Conservation (phyloP, 2,797 vertebrate species). For the Cheirogaleus major region DNA sequence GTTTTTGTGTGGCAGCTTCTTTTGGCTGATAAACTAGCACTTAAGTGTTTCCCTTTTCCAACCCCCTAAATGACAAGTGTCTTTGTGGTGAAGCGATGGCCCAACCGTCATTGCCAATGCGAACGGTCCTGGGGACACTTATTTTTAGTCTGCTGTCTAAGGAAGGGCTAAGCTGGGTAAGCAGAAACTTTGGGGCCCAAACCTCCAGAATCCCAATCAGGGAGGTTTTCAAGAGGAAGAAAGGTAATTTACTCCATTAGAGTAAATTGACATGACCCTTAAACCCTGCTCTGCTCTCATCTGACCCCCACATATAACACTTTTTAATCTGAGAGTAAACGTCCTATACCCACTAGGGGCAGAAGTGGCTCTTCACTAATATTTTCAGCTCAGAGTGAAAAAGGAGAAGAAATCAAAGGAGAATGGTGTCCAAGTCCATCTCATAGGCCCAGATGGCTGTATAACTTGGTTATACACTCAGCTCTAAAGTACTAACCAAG, state of each 20-base stretch:
- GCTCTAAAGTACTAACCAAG: background rate
- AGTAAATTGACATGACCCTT: background rate
- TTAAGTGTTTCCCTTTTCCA: constrained; percentile 76
- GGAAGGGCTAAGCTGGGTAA: background rate
- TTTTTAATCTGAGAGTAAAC: background rate
- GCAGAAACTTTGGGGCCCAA: background rate
- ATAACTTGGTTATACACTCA: constrained; percentile 39
- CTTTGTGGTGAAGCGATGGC: constrained; percentile 63
- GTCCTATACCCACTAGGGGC: background rate
- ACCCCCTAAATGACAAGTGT: constrained; percentile 74
- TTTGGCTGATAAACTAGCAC: constrained; percentile 74
- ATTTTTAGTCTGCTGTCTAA: constrained; percentile 74
- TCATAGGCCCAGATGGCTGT: background rate
- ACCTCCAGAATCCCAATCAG: background rate
- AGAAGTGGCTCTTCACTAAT: background rate
- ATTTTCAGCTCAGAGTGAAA: background rate
- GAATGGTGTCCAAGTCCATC: background rate
- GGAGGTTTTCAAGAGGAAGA: background rate
- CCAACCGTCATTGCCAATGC: background rate
- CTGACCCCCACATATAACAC: background rate
- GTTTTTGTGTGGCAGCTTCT: constrained; percentile 32
- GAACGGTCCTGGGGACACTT: constrained; percentile 49
- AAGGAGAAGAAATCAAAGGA: constrained; percentile 10
- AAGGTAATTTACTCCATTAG: background rate
- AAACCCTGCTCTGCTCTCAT: background rate